These are phyloP conservation scores for Gandaritis pyraliata DNA, from an alignment of 2,888 invertebrate genomes.

Conservation along the genomic window DNA sequence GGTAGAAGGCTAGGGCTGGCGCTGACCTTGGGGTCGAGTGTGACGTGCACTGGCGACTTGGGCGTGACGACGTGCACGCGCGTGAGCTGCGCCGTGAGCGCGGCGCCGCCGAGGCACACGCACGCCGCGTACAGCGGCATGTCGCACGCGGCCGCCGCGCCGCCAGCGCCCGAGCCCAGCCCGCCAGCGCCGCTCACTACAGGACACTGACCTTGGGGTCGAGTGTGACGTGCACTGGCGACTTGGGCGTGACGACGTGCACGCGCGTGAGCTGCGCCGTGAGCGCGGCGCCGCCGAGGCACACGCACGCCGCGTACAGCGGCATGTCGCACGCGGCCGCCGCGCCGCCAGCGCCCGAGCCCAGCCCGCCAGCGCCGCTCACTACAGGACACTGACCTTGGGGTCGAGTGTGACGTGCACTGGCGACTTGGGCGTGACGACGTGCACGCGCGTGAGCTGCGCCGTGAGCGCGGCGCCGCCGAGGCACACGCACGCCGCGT, in stretches of 20 bases:
- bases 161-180: no score
- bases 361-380: no score
- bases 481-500: slow-evolving; percentile 3
- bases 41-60: slow-evolving; percentile 8
- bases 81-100: no score
- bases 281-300: slow-evolving; percentile 35
- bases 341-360: no score
- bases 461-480: slow-evolving; percentile 51
- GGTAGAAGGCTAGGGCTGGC: no score
- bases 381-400: no score
- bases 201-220: slow-evolving; percentile 18
- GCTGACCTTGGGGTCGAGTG: slow-evolving; percentile 9
- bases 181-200: no score
- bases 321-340: background rate
- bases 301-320: slow-evolving; percentile 6
- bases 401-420: slow-evolving; percentile 10
- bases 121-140: no score
- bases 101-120: slow-evolving; percentile 35
- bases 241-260: slow-evolving; percentile 13
- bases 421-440: slow-evolving; percentile 5
- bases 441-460: slow-evolving; percentile 52
- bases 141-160: no score
- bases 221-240: slow-evolving; percentile 2
- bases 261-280: background rate
- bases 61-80: slow-evolving; percentile 7